These are phyloP conservation scores for Hyppa rectilinea DNA, from an alignment of 2,888 invertebrate genomes.

Conservation along the genomic window DNA sequence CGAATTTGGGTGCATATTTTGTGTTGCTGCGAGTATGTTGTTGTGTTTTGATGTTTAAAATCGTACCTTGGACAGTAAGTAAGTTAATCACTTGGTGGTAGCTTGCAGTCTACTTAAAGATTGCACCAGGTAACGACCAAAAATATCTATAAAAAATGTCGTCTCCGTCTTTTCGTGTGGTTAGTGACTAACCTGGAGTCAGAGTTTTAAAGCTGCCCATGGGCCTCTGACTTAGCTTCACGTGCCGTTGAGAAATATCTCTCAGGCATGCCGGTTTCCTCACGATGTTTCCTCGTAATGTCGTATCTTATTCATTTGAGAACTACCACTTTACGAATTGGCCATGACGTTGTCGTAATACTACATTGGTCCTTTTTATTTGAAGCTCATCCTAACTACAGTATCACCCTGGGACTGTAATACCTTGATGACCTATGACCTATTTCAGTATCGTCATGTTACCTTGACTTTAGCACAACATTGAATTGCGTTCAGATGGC, in stretches of 20 bases:
- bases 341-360: neutral
- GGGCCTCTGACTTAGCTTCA: too few relatives aligned
- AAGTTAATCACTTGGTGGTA: neutral
- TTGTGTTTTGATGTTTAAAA: neutral
- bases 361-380: neutral
- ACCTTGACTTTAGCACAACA: constrained; percentile 1
- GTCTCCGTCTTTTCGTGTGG: too few relatives aligned
- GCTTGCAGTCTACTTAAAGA: neutral
- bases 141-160: neutral
- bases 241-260: too few relatives aligned
- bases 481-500: neutral
- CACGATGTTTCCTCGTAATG: too few relatives aligned
- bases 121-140: too few relatives aligned
- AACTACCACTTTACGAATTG: neutral
- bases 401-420: too few relatives aligned
- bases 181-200: too few relatives aligned
- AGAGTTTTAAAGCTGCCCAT: too few relatives aligned
- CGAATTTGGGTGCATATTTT: constrained; percentile 12
- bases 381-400: neutral
- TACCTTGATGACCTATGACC: neutral
- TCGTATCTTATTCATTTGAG: neutral
- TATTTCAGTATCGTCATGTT: neutral
- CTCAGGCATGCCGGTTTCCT: too few relatives aligned
- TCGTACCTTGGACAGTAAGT: neutral
- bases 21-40: neutral